Evolutionary conservation across 2,888 invertebrate species (phyloP).

Genomic region (Watsonalla binaria): DNA sequence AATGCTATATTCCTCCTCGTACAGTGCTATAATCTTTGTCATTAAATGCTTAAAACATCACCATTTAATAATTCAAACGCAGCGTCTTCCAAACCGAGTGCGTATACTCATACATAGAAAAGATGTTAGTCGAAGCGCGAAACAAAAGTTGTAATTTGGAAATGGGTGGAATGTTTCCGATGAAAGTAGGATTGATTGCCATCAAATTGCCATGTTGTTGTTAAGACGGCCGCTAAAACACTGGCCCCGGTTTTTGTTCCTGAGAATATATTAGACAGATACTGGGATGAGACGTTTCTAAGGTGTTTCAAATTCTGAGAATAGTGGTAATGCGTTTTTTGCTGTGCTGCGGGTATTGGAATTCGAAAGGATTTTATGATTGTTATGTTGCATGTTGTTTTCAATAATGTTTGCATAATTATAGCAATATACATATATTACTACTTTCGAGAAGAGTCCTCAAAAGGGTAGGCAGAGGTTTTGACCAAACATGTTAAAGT

Average conservation of each 20-base stretch:
- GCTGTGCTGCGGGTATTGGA: too few species aligned
- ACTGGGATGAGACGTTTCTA: not conserved
- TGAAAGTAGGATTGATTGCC: constrained; percentile 21
- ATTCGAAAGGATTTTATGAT: too few species aligned
- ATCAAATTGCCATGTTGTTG: constrained; percentile 3
- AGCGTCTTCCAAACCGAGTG: constrained; percentile 15
- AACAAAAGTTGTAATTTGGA: constrained; percentile 32
- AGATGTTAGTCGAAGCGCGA: constrained; percentile 9
- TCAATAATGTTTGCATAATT: too few species aligned
- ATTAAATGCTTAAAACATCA: too few species aligned
- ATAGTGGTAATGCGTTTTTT: not conserved
- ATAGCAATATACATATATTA: too few species aligned
- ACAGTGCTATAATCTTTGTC: too few species aligned
- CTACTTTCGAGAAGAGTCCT: too few species aligned
- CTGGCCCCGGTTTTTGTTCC: not conserved
- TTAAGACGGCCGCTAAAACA: not conserved
- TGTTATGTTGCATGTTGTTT: too few species aligned
- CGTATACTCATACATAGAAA: constrained; percentile 20
- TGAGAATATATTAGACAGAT: not conserved
- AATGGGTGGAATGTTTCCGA: constrained; percentile 20
- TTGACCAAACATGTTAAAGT: too few species aligned
- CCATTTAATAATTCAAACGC: not conserved
- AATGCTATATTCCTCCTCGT: too few species aligned
- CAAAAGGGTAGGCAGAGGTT: too few species aligned
- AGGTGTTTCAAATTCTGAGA: not conserved